Conservation (phyloP, 2,797 vertebrate genomes). For the Scomberomorus guttatus region DNA sequence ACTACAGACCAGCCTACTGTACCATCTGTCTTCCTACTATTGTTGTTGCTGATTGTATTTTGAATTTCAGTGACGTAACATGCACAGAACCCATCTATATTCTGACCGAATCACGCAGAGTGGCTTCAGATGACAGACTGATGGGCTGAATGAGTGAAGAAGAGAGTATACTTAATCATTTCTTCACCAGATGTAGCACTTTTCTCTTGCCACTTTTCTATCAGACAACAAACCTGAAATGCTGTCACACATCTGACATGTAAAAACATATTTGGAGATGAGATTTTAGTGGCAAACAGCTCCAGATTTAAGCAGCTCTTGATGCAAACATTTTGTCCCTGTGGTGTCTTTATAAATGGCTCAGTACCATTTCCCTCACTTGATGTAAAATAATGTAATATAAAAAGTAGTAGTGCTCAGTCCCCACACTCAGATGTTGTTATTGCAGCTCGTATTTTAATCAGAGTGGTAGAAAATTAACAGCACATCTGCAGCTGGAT, state of each 20-base stretch:
- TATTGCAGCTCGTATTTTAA: conserved; percentile 5
- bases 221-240: not conserved
- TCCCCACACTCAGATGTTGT: conserved; percentile 15
- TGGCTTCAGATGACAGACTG: conserved; percentile 41
- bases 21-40: conserved; percentile 75
- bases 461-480: conserved; percentile 11
- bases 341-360: not conserved
- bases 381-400: conserved; percentile 14
- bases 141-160: conserved; percentile 32
- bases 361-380: not conserved
- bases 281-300: not conserved
- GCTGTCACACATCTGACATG: not conserved
- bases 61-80: conserved; percentile 49
- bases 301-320: conserved; percentile 6
- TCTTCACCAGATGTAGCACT: not conserved
- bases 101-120: conserved; percentile 12
- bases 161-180: not conserved
- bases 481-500: conserved; percentile 47
- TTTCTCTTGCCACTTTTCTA: not conserved
- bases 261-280: not conserved
- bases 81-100: conserved; percentile 16
- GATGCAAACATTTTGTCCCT: not conserved
- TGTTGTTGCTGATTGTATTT: conserved; percentile 77
- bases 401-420: not conserved
- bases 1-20: conserved; percentile 12